Evolutionary conservation across 92 coral and sea anemone species (phyloP), one percentile per base, ranked within the genome.

Genomic region (Heliopora coerulea): DNA sequence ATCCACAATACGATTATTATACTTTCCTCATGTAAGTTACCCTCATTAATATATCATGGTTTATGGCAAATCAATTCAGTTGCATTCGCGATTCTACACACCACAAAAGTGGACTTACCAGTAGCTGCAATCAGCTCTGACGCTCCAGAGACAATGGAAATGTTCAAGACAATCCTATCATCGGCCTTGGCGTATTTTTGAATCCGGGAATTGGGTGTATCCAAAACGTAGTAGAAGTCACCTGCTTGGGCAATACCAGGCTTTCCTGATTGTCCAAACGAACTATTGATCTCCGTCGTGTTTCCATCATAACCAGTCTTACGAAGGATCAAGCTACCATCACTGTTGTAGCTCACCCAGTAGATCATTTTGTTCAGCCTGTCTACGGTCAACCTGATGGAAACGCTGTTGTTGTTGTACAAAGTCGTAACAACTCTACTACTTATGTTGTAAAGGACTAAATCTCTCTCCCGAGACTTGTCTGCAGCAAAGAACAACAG

Each of bases 401-500:
- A 70, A 12, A 29, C 13, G 35, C 77, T 70, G 63, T 70, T 70
- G 23, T 37, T 58, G 21, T 70, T 70, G 49, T 70, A 70, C 19
- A 70, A 23, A 48, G 77, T 70, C 62, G 25, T 1, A 14, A 52
- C 30, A 3, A 0, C 2, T 30, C 77, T 49, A 39, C 48, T 70
- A n/a, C 48, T 70, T 14, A 70, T 50, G 41, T 70, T 70, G 42
- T 54, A 52, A 18, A 32, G 29, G 2, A 33, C 77, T 31, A 70
- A 32, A 70, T 52, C 63, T 70, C 77, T 70, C 1, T 50, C 30
- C 31, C 14, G 12, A 20, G 77, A 52, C 39, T 70, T 3, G 42
- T 54, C 77, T 13, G 77, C 77, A 54, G 77, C 77, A 33, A 70
- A 70, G 63, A 70, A 70, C 41, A 70, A 31, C 48, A 70, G 37